Conservation (phyloP, 2,888 invertebrate genomes). For the Acanthosepion esculentum region DNA sequence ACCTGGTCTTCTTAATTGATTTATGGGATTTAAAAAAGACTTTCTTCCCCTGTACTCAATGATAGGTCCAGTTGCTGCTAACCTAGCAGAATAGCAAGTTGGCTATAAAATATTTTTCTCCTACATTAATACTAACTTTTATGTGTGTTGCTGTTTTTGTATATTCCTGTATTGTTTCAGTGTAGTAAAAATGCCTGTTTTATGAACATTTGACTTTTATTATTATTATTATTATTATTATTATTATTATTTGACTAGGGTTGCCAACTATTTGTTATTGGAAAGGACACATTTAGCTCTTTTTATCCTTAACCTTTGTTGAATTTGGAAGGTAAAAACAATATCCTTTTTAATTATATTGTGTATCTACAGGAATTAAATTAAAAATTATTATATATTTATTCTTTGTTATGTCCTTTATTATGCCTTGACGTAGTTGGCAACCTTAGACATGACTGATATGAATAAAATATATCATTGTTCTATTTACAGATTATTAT, state of each 20-base stretch:
- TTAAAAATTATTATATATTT: too few species aligned
- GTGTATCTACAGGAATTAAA: too few species aligned
- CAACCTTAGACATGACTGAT: too few species aligned
- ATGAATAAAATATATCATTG: too few species aligned
- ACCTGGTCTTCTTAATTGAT: neutral
- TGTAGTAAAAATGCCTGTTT: conserved; percentile 33
- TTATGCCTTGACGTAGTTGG: too few species aligned
- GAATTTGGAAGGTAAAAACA: too few species aligned
- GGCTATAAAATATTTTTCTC: conserved; percentile 25
- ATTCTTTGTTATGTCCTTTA: too few species aligned
- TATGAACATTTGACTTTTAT: neutral
- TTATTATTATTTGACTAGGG: neutral
- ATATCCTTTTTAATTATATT: too few species aligned
- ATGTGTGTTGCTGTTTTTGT: conserved; percentile 8
- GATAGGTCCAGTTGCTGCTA: neutral
- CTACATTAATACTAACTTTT: neutral
- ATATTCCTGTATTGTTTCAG: conserved; percentile 21
- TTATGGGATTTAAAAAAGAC: neutral
- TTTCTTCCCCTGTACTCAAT: neutral
- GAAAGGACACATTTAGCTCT: too few species aligned
- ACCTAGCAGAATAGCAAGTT: neutral
- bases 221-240: neutral
- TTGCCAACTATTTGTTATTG: too few species aligned
- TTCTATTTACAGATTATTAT: too few species aligned
- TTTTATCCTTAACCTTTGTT: too few species aligned